A percentile compares a stretch with the other conserved stretches of the same genome.
phyloP scores from a whole-genome alignment of 2,797 vertebrate species.

The Naso thynnoides region DNA sequence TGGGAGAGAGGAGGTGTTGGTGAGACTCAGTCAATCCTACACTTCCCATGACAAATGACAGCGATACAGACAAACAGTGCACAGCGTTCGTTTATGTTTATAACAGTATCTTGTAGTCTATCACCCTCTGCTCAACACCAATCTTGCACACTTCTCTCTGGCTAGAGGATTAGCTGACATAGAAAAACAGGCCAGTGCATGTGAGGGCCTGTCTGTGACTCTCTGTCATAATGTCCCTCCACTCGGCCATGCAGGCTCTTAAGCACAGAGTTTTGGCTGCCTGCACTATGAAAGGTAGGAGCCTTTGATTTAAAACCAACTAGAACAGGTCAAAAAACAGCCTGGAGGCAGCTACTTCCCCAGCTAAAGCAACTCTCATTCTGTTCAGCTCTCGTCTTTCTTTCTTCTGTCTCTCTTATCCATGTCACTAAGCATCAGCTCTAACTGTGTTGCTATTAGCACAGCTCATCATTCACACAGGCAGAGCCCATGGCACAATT shows the following conservation, averaged over 20 bases:
- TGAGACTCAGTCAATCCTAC: constrained; percentile 57
- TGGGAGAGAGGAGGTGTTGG: constrained; percentile 23
- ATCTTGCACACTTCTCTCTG: constrained; percentile 32
- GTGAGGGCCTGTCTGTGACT: constrained; percentile 62
- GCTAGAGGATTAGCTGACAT: constrained; percentile 30
- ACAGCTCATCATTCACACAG: constrained; percentile 63
- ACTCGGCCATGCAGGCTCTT: constrained; percentile 4
- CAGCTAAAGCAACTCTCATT: constrained; percentile 36
- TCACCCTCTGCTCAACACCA: constrained; percentile 43
- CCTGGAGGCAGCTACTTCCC: constrained; percentile 48
- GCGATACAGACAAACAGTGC: constrained; percentile 34
- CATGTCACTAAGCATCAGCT: constrained; percentile 59
- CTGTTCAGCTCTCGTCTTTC: constrained; percentile 16
- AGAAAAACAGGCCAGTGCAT: constrained; percentile 46
- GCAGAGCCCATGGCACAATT: constrained; percentile 67
- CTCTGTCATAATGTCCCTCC: constrained; percentile 46
- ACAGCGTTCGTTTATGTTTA: constrained; percentile 44
- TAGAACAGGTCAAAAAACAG: constrained; percentile 45
- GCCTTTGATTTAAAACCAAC: constrained; percentile 53
- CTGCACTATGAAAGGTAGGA: constrained; percentile 32
- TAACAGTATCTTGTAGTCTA: constrained; percentile 21
- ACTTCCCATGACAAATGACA: constrained; percentile 61
- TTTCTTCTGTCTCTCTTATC: constrained; percentile 30
- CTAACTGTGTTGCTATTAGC: constrained; percentile 64
- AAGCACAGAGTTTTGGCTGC: constrained; percentile 21